Base-by-base conservation (phyloP, 2,797 vertebrate species). In the Jordanella pulchra region DNA sequence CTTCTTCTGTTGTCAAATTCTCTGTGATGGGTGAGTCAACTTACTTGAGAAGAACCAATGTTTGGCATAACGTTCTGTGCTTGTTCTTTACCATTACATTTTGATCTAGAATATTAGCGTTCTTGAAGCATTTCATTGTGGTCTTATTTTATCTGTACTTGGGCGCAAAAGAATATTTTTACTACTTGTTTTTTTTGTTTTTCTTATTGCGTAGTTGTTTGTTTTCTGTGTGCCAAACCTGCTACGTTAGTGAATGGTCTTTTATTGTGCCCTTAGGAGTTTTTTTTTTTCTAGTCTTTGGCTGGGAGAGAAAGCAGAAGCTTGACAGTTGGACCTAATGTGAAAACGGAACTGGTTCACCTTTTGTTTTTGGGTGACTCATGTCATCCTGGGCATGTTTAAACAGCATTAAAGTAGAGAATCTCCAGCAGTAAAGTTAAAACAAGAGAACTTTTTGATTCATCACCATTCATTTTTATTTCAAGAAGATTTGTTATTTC, bases 11-110 rank as follows among this genome's bases (percentile, higher is more conserved):
- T 0, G 65, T 75, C 0, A 35, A 10, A 12, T 18, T 45, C 25
- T 58, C 94, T 21, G 4, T 93, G 18, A 55, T 92, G 6, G 88
- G 94, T 95, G 77, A 94, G 93, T 87, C 1, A 4, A 1, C 2
- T 4, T 12, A 13, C 23, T 7, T 14, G 21, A 39, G 10, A 51
- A 6, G 15, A 23, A 18, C 14, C 15, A 32, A 23, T 18, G 23
- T 42, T n/a, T 18, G 47, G 39, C 5, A 12, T 3, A 4, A 63
- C 21, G 32, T 14, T 11, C 35, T 61, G 32, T 21, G 3, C 42
- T 39, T 39, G 35, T 5, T 3, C 32, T 3, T 35, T 3, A 6
- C 32, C 32, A 35, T 35, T 35, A 35, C 32, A 35, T 6, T 35
- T 35, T 3, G 32, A 6, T 35, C 3, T 35, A 35, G n/a, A n/a